Conservation (phyloP, 1,140 invertebrate genomes). For the Lepidurus arcticus region DNA sequence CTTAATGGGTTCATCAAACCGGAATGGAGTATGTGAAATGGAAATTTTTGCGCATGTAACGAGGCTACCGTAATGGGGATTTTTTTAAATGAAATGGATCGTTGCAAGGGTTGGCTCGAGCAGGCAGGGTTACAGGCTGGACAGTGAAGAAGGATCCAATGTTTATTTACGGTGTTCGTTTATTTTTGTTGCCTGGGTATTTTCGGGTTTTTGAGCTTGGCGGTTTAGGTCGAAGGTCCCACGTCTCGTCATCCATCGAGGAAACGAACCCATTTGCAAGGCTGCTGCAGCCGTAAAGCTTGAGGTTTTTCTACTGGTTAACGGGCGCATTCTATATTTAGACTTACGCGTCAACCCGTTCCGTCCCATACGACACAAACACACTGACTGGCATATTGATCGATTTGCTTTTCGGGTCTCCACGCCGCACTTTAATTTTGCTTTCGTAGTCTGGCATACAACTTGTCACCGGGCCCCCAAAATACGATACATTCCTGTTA, state of each 20-base stretch:
- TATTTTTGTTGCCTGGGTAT: background rate
- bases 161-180: background rate
- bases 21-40: too few relatives aligned
- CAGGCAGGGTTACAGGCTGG: background rate
- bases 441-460: too few relatives aligned
- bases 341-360: conserved; percentile 2
- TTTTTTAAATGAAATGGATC: too few relatives aligned
- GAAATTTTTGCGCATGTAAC: too few relatives aligned
- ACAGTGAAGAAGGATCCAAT: background rate
- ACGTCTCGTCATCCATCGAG: background rate
- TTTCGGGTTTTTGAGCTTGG: conserved; percentile 1
- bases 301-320: background rate
- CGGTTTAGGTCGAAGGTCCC: background rate
- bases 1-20: too few relatives aligned
- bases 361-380: background rate
- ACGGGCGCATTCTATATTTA: background rate
- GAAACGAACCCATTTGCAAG: background rate
- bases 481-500: too few relatives aligned
- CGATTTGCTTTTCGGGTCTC: background rate
- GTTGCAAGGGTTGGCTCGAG: too few relatives aligned
- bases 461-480: too few relatives aligned
- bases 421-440: background rate
- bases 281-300: background rate
- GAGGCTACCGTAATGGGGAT: too few relatives aligned
- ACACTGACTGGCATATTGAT: background rate